These are phyloP conservation scores for Acanthis flammea DNA, from an alignment of 2,797 vertebrate species.

Conservation along the genomic window DNA sequence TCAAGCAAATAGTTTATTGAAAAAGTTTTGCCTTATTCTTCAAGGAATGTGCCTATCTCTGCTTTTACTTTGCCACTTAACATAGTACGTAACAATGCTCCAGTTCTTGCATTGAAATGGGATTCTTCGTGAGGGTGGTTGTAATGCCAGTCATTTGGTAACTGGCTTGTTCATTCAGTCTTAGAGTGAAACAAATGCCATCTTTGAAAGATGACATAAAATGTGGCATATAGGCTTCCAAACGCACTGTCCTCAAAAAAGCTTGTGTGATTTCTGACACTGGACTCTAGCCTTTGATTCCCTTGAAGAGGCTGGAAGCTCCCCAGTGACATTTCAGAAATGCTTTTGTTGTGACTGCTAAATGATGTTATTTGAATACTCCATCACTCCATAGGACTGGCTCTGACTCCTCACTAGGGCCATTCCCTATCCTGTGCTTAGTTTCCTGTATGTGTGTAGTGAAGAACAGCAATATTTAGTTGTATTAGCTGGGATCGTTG, in stretches of 20 bases:
- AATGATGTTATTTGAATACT: neutral
- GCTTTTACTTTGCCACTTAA: neutral
- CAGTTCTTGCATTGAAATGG: rapidly evolving
- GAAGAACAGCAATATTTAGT: neutral
- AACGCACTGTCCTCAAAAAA: neutral
- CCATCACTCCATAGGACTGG: neutral
- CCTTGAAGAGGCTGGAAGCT: neutral
- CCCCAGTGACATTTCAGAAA: neutral
- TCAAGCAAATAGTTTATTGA: neutral
- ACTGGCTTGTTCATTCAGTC: neutral
- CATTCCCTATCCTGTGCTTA: rapidly evolving
- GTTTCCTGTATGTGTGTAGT: neutral
- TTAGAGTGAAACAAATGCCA: neutral
- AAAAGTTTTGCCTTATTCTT: neutral
- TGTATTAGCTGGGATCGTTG: neutral
- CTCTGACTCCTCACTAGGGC: rapidly evolving
- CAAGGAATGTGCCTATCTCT: neutral
- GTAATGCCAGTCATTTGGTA: neutral
- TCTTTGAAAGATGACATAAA: neutral
- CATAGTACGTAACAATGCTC: neutral
- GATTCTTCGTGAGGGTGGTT: neutral
- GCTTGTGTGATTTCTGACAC: neutral
- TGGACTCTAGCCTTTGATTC: neutral
- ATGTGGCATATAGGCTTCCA: neutral
- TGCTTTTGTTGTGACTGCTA: neutral